Conservation (phyloP, 2,888 invertebrate species). For the Tachystola acroxantha region DNA sequence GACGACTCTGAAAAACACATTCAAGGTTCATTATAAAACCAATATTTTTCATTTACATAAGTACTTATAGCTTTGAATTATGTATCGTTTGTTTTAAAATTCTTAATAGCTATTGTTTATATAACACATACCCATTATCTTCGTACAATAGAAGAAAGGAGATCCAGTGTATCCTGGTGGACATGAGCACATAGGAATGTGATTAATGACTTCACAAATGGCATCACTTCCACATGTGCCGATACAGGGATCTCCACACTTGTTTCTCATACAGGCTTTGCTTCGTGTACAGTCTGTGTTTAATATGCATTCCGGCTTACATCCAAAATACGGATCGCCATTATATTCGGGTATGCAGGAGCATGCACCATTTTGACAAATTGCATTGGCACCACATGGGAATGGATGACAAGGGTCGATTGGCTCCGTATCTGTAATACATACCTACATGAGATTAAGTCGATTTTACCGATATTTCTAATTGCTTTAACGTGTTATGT, state of each 20-base stretch:
- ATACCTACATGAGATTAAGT: no score
- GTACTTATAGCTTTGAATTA: no score
- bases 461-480: no score
- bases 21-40: no score
- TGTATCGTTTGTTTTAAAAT: no score
- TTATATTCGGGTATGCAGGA: conserved; percentile 84
- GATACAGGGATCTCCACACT: conserved; percentile 85
- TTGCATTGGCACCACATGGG: conserved; percentile 83
- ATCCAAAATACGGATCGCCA: conserved; percentile 85
- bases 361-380: conserved; percentile 82
- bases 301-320: conserved; percentile 88
- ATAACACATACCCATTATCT: conserved; percentile 56
- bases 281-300: conserved; percentile 84
- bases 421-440: conserved; percentile 50
- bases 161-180: conserved; percentile 81
- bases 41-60: no score
- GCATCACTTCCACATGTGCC: conserved; percentile 83
- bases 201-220: conserved; percentile 80
- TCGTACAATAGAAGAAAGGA: conserved; percentile 78
- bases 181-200: conserved; percentile 84
- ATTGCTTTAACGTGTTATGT: no score
- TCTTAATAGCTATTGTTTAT: no score
- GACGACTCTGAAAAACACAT: conserved; percentile 36
- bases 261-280: conserved; percentile 85
- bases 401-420: conserved; percentile 82